Evolutionary conservation across 1,140 invertebrate genomes (phyloP).

Genomic region (Pseudomyrmex sp.): DNA sequence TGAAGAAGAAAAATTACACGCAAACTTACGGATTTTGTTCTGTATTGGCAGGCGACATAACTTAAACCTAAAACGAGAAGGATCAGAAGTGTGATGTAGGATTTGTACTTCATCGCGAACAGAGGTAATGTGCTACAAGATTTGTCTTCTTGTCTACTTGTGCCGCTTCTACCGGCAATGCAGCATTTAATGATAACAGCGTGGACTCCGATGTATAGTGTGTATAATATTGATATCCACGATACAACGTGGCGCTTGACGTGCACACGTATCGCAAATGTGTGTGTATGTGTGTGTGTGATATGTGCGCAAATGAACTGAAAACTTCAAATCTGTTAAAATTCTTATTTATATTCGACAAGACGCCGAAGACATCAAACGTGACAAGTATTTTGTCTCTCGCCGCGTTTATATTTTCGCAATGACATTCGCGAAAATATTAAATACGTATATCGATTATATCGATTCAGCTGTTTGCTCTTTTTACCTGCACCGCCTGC

Average conservation of each 20-base stretch:
- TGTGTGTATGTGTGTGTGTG: too few relatives aligned
- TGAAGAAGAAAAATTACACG: not conserved
- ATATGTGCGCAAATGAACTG: not conserved
- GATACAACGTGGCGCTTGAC: constrained; percentile 73
- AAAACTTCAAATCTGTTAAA: not conserved
- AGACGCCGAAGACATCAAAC: not conserved
- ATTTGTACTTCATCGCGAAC: constrained; percentile 75
- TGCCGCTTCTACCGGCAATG: not conserved
- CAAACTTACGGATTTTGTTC: constrained; percentile 79
- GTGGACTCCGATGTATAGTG: not conserved
- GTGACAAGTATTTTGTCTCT: not conserved
- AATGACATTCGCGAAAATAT: not conserved
- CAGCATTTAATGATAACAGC: constrained; percentile 27
- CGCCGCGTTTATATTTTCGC: constrained; percentile 7
- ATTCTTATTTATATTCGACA: not conserved
- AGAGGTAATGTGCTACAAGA: not conserved
- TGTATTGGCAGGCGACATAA: constrained; percentile 78
- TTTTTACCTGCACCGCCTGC: not conserved
- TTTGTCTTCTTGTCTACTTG: not conserved
- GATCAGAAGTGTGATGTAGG: constrained; percentile 69
- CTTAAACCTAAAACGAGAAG: constrained; percentile 72
- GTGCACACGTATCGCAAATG: not conserved
- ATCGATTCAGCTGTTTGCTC: not conserved
- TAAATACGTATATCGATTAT: not conserved
- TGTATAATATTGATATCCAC: constrained; percentile 48